These are phyloP conservation scores for Dasyurus viverrinus DNA, from an alignment of 2,113 vertebrate genomes.

Conservation along the genomic window DNA sequence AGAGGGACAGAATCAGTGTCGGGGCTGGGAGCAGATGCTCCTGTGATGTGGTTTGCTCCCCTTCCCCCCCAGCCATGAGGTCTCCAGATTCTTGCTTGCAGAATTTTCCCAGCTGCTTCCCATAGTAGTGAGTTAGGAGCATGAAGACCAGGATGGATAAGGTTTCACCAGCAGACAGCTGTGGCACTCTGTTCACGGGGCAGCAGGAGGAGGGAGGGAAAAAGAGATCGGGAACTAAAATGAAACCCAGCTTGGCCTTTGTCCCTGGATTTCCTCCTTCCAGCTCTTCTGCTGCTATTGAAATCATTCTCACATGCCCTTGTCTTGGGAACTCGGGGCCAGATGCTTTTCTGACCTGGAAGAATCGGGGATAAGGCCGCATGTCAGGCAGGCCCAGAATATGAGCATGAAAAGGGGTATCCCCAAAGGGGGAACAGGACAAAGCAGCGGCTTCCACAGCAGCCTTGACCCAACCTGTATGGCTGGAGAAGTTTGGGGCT, in stretches of 20 bases:
- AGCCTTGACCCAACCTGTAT: not conserved
- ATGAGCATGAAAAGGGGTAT: not conserved
- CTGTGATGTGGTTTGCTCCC: not conserved
- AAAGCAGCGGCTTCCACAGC: not conserved
- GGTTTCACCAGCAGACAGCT: slow-evolving; percentile 76
- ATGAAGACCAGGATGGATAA: slow-evolving; percentile 56
- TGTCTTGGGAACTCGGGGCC: not conserved
- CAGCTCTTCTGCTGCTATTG: not conserved
- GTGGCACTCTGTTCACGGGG: not conserved
- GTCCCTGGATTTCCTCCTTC: not conserved
- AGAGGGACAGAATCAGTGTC: not conserved
- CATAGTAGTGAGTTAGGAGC: slow-evolving; percentile 29
- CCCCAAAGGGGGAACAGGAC: not conserved
- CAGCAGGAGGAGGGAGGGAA: not conserved
- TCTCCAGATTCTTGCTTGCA: not conserved
- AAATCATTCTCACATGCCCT: not conserved
- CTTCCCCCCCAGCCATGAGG: not conserved
- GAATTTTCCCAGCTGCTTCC: slow-evolving; percentile 68
- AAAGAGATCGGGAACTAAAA: not conserved
- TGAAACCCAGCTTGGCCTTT: not conserved
- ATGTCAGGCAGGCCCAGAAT: not conserved
- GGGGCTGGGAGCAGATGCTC: not conserved
- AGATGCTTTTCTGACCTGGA: not conserved
- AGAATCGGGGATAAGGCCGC: not conserved
- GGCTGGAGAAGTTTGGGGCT: not conserved